Evolutionary conservation across 2,888 invertebrate genomes (phyloP).

Genomic region (Carpatolechia fugitivella): DNA sequence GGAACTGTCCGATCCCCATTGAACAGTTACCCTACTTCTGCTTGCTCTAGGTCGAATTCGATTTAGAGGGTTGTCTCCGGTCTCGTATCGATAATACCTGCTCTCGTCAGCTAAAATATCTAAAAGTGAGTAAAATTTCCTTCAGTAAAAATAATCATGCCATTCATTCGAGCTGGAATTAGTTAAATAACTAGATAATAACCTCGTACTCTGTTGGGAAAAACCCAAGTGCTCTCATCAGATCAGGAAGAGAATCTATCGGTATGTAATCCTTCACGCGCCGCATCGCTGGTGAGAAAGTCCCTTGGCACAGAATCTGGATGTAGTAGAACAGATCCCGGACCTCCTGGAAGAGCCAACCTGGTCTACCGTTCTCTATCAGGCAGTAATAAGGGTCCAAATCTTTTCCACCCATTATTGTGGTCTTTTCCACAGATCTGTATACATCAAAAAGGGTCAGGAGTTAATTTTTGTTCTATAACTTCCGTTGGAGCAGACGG

Average conservation of each 20-base stretch:
- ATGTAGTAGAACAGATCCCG: slow-evolving; percentile 88
- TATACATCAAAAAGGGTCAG: neutral
- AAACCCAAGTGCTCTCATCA: slow-evolving; percentile 86
- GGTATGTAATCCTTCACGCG: slow-evolving; percentile 80
- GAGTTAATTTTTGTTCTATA: too few species aligned
- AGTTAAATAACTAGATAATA: neutral
- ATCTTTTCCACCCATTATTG: slow-evolving; percentile 74
- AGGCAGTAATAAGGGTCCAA: slow-evolving; percentile 85
- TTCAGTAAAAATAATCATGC: too few species aligned
- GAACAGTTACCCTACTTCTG: too few species aligned
- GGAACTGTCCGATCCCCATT: too few species aligned
- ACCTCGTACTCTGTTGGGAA: slow-evolving; percentile 88
- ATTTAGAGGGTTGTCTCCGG: too few species aligned
- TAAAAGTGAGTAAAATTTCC: too few species aligned
- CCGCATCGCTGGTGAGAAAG: slow-evolving; percentile 81
- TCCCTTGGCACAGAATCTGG: slow-evolving; percentile 85
- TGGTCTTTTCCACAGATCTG: slow-evolving; percentile 74
- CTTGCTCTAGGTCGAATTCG: too few species aligned
- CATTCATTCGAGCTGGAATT: too few species aligned
- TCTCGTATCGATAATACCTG: too few species aligned
- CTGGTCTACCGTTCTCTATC: slow-evolving; percentile 84
- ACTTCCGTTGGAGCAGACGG: too few species aligned
- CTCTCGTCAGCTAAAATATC: too few species aligned
- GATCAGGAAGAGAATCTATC: slow-evolving; percentile 83
- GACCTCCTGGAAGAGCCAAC: slow-evolving; percentile 85